Base-by-base conservation (phyloP, 2,797 vertebrate species). In the Pseudochromis fuscus region DNA sequence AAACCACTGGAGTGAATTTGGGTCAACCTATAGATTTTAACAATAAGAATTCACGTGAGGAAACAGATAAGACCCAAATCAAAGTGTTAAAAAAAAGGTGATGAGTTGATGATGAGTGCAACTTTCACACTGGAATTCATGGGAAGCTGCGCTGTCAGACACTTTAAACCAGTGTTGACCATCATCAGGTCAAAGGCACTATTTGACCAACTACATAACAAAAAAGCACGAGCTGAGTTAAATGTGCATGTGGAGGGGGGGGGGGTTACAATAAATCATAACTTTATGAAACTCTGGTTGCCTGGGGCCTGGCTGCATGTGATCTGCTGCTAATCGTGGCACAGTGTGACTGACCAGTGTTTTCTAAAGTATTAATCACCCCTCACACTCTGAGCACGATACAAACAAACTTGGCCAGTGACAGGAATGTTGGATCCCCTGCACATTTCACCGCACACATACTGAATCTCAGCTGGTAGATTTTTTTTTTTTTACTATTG, bases 301-400 rank as follows among this genome's bases (percentile, higher is more conserved):
- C 15, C 50, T 50, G 40, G 59, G 63, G 61, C 37, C 46, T 35
- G 50, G 27, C 57, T 60, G 49, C 81, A 85, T 74, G 77, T 87
- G 88, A 86, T 67, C 58, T 48, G 64, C 64, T 56, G 81, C 81
- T 84, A 58, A 81, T 68, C 24, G 55, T 60, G 71, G 64, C 59
- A 79, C 69, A 56, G 48, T 6, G 12, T 27, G 12, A 56, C 40
- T 33, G 63, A 49, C 64, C 45, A 48, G 37, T 44, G 37, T 18
- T 55, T 23, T n/a, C n/a, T n/a, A 25, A 23, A 55, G 5, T n/a
- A 40, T 77, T 62, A 59, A 65, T 52, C 61, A 72, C 46, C 25
- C 56, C 11, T 42, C 56, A 78, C 44, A 65, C 40, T 19, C 12
- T 37, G 45, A 51, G 53, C 48, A 63, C 37, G 63, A 44, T 66